A percentile compares a stretch with the other conserved stretches of the same genome.
phyloP scores from a whole-genome alignment of 2,113 vertebrate species.

The Hydrolagus affinis region DNA sequence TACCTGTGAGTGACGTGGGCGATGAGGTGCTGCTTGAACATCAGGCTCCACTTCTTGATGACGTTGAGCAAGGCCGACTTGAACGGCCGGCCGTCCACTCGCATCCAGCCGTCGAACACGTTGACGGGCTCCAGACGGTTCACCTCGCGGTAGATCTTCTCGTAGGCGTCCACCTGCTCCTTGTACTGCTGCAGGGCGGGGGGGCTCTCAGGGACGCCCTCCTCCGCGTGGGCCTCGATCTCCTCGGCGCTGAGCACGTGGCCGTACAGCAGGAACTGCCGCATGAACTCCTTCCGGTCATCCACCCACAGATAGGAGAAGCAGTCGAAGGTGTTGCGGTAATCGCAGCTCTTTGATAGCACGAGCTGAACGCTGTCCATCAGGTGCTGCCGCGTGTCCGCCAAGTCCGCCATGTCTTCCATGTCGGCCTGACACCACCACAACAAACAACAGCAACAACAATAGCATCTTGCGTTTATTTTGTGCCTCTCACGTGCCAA shows the following conservation, averaged over 20 bases:
- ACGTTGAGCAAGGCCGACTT: conserved; percentile 70
- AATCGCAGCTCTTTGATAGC: conserved; percentile 49
- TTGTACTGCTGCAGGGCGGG: conserved; percentile 64
- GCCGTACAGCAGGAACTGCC: conserved; percentile 67
- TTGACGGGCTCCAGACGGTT: conserved; percentile 53
- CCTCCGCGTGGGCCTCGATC: conserved; percentile 49
- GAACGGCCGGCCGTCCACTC: conserved; percentile 64
- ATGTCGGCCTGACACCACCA: conserved; percentile 60
- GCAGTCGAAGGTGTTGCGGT: conserved; percentile 54
- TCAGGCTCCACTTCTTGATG: conserved; percentile 82
- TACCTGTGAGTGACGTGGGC: conserved; percentile 79
- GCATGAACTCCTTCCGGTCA: conserved; percentile 68
- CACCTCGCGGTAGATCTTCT: conserved; percentile 71
- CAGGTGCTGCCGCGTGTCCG: conserved; percentile 52
- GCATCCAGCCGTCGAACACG: conserved; percentile 75
- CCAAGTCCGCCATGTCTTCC: conserved; percentile 65
- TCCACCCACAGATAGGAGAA: conserved; percentile 72
- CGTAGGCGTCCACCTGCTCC: conserved; percentile 75
- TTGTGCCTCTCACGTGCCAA: too few species aligned
- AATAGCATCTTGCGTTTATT: neutral
- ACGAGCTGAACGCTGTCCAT: conserved; percentile 50
- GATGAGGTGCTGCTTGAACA: conserved; percentile 88
- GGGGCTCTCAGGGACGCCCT: conserved; percentile 52
- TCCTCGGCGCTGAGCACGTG: conserved; percentile 57
- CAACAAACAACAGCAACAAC: neutral